Conservation (phyloP, 2,113 vertebrate genomes). For the Apus apus region DNA sequence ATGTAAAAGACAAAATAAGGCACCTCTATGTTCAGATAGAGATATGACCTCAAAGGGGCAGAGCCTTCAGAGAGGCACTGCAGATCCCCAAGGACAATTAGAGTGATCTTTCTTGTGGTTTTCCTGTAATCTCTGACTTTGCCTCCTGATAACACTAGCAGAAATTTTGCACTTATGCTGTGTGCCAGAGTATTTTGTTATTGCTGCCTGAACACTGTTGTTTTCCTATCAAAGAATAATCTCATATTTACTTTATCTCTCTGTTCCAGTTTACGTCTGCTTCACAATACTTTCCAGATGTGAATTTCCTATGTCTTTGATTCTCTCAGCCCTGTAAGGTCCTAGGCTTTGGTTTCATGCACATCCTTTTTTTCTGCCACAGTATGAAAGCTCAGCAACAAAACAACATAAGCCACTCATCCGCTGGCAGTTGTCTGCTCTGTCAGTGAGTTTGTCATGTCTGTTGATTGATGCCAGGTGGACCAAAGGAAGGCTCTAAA, state of each 20-base stretch:
- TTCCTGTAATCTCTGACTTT: neutral
- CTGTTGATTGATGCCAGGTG: slow-evolving; percentile 65
- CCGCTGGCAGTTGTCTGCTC: neutral
- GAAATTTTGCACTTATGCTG: neutral
- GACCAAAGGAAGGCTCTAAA: slow-evolving; percentile 55
- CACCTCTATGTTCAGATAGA: slow-evolving; percentile 72
- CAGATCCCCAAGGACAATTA: slow-evolving; percentile 32
- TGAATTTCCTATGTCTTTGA: neutral
- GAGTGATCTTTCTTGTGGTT: neutral
- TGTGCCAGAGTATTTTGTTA: neutral
- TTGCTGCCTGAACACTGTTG: neutral
- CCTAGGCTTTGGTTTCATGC: neutral
- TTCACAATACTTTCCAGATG: neutral
- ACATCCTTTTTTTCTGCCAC: neutral
- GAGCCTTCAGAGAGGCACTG: slow-evolving; percentile 19
- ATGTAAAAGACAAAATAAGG: slow-evolving; percentile 79
- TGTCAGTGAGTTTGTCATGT: slow-evolving; percentile 58
- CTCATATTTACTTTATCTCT: neutral
- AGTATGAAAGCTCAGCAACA: neutral
- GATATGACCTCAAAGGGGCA: slow-evolving; percentile 67
- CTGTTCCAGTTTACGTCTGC: neutral
- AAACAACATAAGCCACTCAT: neutral
- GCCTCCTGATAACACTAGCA: neutral
- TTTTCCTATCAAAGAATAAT: slow-evolving; percentile 21
- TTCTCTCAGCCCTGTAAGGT: neutral